A percentile compares a stretch with the other conserved stretches of the same genome.
Evolutionary conservation across 2,888 invertebrate genomes (phyloP).

Genomic region (Smittia sp.): DNA sequence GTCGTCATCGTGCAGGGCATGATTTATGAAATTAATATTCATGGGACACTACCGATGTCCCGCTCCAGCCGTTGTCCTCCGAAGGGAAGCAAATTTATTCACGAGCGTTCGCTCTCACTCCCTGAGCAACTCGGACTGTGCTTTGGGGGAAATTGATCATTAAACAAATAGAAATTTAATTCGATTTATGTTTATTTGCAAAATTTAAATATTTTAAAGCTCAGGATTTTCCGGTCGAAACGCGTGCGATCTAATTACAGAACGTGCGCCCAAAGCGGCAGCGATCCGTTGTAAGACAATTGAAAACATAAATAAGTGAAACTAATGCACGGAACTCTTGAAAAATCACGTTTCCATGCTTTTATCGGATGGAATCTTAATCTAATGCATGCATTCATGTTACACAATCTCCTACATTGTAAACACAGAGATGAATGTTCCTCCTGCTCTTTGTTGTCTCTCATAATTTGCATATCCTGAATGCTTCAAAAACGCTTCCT

Average conservation of each 20-base stretch:
- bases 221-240: background rate
- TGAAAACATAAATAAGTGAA: constrained; percentile 25
- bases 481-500: constrained; percentile 27
- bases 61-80: background rate
- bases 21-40: constrained; percentile 41
- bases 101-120: background rate
- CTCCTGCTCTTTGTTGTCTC: background rate
- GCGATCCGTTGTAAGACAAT: constrained; percentile 16
- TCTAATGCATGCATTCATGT: constrained; percentile 35
- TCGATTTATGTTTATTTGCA: constrained; percentile 30
- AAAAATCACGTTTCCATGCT: constrained; percentile 26
- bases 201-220: background rate
- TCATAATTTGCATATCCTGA: constrained; percentile 39
- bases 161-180: constrained; percentile 41
- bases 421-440: background rate
- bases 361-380: constrained; percentile 8
- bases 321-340: constrained; percentile 29
- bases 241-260: constrained; percentile 3
- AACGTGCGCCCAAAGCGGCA: background rate
- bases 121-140: background rate
- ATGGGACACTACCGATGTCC: constrained; percentile 20
- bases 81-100: constrained; percentile 3
- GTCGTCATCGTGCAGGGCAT: constrained; percentile 6
- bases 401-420: constrained; percentile 4
- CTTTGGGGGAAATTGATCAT: constrained; percentile 30